A percentile compares a stretch with the other conserved stretches of the same genome.
These are phyloP conservation scores for Cynoglossus semilaevis DNA, from an alignment of 2,113 vertebrate genomes.

Conservation along the genomic window DNA sequence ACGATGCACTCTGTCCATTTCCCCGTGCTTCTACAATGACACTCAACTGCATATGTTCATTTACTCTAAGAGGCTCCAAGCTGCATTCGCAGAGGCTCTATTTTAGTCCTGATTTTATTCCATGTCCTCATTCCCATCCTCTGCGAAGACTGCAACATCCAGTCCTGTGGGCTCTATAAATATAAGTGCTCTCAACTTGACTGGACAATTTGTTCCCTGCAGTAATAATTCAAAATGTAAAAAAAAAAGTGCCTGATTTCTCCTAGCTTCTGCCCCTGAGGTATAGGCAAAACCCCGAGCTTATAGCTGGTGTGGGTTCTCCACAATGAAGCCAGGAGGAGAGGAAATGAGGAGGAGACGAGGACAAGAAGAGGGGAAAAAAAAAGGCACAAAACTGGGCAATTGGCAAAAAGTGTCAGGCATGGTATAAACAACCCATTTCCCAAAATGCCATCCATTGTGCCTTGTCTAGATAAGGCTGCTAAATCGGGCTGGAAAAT, in stretches of 20 bases:
- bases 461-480: slow-evolving; percentile 78
- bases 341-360: slow-evolving; percentile 37
- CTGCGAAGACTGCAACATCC: slow-evolving; percentile 38
- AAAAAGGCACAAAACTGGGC: slow-evolving; percentile 59
- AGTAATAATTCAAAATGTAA: slow-evolving; percentile 68
- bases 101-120: slow-evolving; percentile 54
- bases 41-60: slow-evolving; percentile 36
- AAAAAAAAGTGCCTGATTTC: slow-evolving; percentile 46
- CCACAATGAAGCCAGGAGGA: slow-evolving; percentile 45
- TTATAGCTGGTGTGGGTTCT: slow-evolving; percentile 42
- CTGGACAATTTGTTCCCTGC: slow-evolving; percentile 63
- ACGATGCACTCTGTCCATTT: slow-evolving; percentile 35
- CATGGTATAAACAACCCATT: slow-evolving; percentile 75
- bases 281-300: slow-evolving; percentile 17
- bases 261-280: slow-evolving; percentile 22
- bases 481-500: slow-evolving; percentile 77
- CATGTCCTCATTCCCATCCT: slow-evolving; percentile 49
- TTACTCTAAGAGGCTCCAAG: slow-evolving; percentile 33
- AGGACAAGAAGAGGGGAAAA: slow-evolving; percentile 6
- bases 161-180: slow-evolving; percentile 58
- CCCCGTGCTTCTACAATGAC: slow-evolving; percentile 34
- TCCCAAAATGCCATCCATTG: slow-evolving; percentile 79
- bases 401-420: slow-evolving; percentile 71
- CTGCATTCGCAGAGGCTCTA: slow-evolving; percentile 38
- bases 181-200: slow-evolving; percentile 66